phyloP scores from a whole-genome alignment of 2,797 vertebrate species.

The Pteropus rufus region DNA sequence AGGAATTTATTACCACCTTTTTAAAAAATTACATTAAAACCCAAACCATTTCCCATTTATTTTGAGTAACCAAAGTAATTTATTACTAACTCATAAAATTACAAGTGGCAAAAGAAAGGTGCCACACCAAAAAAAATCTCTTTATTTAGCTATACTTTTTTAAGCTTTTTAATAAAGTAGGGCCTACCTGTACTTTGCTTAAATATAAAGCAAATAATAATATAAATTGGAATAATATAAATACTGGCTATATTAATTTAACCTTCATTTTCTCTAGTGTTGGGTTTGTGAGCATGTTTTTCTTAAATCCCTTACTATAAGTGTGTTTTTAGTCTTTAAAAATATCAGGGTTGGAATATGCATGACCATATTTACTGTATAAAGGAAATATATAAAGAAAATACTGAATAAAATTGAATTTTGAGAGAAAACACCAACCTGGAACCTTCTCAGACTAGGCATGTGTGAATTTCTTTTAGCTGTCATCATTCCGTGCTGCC shows the following conservation, averaged over 20 bases:
- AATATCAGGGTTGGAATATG: constrained; percentile 6
- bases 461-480: not conserved
- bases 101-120: constrained; percentile 49
- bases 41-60: constrained; percentile 57
- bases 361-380: not conserved
- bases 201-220: not conserved
- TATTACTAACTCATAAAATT: constrained; percentile 56
- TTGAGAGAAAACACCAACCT: constrained; percentile 11
- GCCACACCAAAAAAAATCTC: not conserved
- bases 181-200: not conserved
- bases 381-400: constrained; percentile 40
- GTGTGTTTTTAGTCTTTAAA: not conserved
- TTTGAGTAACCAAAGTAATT: constrained; percentile 50
- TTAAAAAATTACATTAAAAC: constrained; percentile 58
- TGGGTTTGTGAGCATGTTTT: constrained; percentile 44
- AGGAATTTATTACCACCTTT: constrained; percentile 54
- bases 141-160: constrained; percentile 40
- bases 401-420: not conserved
- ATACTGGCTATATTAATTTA: not conserved
- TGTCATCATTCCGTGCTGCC: not conserved
- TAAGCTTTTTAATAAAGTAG: constrained; percentile 54
- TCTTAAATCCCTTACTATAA: not conserved
- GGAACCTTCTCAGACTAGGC: not conserved
- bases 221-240: not conserved
- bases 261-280: constrained; percentile 17